Conservation (phyloP, 2,888 invertebrate genomes). For the Tiphia femorata region DNA sequence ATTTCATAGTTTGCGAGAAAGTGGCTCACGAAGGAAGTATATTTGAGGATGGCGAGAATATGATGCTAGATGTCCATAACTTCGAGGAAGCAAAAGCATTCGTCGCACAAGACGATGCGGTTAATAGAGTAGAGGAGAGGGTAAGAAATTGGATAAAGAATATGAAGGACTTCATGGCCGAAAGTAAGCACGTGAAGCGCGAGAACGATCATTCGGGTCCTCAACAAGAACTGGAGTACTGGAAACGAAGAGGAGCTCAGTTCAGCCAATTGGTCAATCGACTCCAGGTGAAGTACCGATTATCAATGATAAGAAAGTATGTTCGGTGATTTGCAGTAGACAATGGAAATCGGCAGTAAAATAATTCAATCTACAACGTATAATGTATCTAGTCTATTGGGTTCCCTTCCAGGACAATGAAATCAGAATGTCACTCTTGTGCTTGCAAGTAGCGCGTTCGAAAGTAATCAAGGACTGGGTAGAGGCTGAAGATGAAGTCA, state of each 20-base stretch:
- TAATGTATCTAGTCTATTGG: no score
- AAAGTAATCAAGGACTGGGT: constrained; percentile 86
- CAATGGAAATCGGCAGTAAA: background rate
- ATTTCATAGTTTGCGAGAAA: constrained; percentile 82
- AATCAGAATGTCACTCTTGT: constrained; percentile 82
- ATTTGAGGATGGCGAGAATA: constrained; percentile 79
- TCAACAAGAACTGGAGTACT: constrained; percentile 95
- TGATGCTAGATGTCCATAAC: constrained; percentile 75
- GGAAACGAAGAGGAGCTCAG: constrained; percentile 95
- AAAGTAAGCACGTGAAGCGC: constrained; percentile 90
- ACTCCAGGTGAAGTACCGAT: constrained; percentile 72
- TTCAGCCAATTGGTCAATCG: constrained; percentile 89
- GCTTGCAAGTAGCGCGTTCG: constrained; percentile 82
- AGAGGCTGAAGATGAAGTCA: constrained; percentile 89
- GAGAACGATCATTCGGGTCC: constrained; percentile 95
- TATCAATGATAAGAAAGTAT: background rate
- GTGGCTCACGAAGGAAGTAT: constrained; percentile 84
- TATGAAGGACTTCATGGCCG: constrained; percentile 83
- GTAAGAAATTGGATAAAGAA: constrained; percentile 85
- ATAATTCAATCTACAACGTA: background rate
- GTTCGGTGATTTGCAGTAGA: background rate
- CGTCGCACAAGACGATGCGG: constrained; percentile 76
- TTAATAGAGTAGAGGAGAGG: constrained; percentile 77
- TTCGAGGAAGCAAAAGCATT: constrained; percentile 78
- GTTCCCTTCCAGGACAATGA: constrained; percentile 74